phyloP scores from a whole-genome alignment of 2,797 vertebrate genomes.

The Nyctibius grandis region DNA sequence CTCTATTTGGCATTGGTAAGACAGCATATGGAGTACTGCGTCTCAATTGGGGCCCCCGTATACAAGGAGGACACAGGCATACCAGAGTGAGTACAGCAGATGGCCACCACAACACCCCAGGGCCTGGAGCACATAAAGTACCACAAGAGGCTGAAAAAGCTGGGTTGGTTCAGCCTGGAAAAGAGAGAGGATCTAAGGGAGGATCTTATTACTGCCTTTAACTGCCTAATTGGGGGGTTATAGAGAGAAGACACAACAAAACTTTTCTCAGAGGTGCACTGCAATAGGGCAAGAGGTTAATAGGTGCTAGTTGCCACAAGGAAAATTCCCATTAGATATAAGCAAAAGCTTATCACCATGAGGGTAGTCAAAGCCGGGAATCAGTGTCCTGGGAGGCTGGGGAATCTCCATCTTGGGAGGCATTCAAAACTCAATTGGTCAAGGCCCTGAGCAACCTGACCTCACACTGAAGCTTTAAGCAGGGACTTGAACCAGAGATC shows the following conservation, averaged over 20 bases:
- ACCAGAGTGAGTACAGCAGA: not conserved
- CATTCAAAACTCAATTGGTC: accelerated
- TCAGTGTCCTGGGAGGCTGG: not conserved
- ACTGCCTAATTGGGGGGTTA: not conserved
- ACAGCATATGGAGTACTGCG: not conserved
- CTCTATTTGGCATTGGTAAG: not conserved
- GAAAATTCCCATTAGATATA: not conserved
- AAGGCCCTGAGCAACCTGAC: not conserved
- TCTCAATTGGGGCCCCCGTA: not conserved
- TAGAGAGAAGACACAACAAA: not conserved
- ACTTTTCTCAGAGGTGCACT: not conserved
- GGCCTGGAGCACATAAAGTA: not conserved
- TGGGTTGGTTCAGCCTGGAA: not conserved
- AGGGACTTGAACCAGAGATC: not conserved
- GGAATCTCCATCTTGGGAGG: not conserved
- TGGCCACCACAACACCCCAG: not conserved
- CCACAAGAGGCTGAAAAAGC: not conserved
- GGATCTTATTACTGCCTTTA: not conserved
- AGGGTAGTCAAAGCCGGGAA: not conserved
- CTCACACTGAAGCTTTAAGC: not conserved
- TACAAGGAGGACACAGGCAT: not conserved
- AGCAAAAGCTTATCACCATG: not conserved
- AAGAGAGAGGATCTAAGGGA: not conserved
- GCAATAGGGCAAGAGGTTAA: not conserved
- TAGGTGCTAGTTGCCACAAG: not conserved